Evolutionary conservation across 2,888 invertebrate genomes (phyloP), one percentile per base, ranked within the genome.

Genomic region (Agonopterix subpropinquella): DNA sequence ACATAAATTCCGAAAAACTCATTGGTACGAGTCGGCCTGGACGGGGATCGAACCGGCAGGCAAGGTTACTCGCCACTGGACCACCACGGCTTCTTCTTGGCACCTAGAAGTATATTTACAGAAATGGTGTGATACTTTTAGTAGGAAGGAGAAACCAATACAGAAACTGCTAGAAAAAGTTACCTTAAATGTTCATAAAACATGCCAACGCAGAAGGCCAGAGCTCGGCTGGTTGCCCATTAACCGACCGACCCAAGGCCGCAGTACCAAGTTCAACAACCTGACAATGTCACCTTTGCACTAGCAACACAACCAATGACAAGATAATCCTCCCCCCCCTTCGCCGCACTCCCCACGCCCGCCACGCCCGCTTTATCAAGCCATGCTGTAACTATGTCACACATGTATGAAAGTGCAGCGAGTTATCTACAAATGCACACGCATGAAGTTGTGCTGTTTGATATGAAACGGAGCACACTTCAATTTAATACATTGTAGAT

Each of bases 211-310:
- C 39, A n/a, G 39, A n/a, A n/a, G 10, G 39, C 39, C 39, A 2
- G 10, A n/a, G 37, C 37, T 37, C 37, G 37, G 37, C 37, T 10
- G 37, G 37, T 4, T 10, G n/a, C 37, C 37, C 37, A 37, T 37
- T n/a, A 37, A 41, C 11, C 57, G 57, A 59, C 57, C 57, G 50
- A 11, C 28, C 53, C 64, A 62, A 66, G 70, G 58, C 70, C 73
- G 74, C 70, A 69, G 66, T 66, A 59, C 52, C 55, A 54, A 55
- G 80, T 75, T 81, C 81, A 68, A 67, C 62, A 80, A 67, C 80
- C 81, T 71, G 62, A 55, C 80, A 85, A 84, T 76, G 85, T 85
- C 85, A 85, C 83, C 85, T 84, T 78, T 76, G 47, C 46, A 68
- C 65, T 65, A 59, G 61, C 61, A 73, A 73, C 73, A 77, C 68